phyloP scores from a whole-genome alignment of 2,888 invertebrate genomes.

The Zygogramma bicolorata region DNA sequence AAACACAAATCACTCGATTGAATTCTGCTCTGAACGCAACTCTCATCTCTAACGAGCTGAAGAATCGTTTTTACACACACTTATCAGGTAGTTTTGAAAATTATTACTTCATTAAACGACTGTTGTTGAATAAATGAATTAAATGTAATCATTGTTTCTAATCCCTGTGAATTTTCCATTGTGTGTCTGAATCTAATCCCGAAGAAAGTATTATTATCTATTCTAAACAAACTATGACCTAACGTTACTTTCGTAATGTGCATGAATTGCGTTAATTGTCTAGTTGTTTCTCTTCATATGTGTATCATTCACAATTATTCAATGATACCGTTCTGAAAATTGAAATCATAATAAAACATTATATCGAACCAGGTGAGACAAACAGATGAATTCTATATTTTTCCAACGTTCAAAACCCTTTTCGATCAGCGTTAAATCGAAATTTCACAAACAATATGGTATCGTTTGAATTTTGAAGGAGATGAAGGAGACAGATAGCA shows the following conservation, averaged over 20 bases:
- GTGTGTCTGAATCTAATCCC: background rate
- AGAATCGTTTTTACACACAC: constrained; percentile 2
- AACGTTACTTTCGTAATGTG: background rate
- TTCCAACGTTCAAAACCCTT: too few species aligned
- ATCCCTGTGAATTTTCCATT: constrained; percentile 18
- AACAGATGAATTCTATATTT: too few species aligned
- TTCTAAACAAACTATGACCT: constrained; percentile 1
- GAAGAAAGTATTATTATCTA: constrained; percentile 19
- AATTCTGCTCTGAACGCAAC: too few species aligned
- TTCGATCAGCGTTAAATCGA: too few species aligned
- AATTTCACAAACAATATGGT: too few species aligned
- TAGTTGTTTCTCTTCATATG: background rate
- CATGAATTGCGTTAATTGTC: background rate
- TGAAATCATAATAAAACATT: background rate
- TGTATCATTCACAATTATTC: background rate
- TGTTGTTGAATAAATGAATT: constrained; percentile 14
- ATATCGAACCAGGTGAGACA: too few species aligned
- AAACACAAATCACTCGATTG: too few species aligned
- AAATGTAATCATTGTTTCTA: constrained; percentile 14
- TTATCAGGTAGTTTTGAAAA: constrained; percentile 3
- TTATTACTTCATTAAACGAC: constrained; percentile 10
- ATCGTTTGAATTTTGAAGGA: too few species aligned
- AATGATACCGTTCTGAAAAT: background rate
- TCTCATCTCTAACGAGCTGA: constrained; percentile 2
- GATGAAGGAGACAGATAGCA: too few species aligned